Evolutionary conservation across 1,140 invertebrate species (phyloP), one percentile per base, ranked within the genome.

Genomic region (Rhopalosiphum padi): DNA sequence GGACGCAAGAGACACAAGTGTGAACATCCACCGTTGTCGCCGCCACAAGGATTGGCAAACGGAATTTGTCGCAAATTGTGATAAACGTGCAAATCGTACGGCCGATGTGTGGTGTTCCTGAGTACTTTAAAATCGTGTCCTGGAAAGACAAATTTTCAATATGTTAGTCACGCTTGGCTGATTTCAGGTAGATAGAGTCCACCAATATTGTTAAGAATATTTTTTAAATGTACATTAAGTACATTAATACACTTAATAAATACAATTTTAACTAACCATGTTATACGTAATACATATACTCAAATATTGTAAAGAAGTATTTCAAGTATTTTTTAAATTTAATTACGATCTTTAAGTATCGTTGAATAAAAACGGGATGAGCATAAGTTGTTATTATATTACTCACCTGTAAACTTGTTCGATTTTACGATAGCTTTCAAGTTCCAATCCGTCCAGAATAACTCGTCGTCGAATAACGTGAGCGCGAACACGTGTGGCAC

Each of bases 401-500:
- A 21, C 23, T 30, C 95, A 77, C 98, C 98, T 15, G 97, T 98
- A 95, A 98, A 98, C 95, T 99, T 99, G 93, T 99, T 97, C 0
- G 98, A 98, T 94, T 97, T 96, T 87, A 97, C 97, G 60, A 98
- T 97, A 0, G 97, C 97, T 95, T 99, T 99, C 37, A 99, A 95
- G 95, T 99, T 99, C 99, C 99, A 99, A 95, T 99, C 99, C 8
- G 99, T 99, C 98, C 99, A 99, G 95, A 98, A 99, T 15, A 99
- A 97, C 94, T 97, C 97, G 95, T 99, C 98, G 94, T 99, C 98
- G 95, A 99, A 99, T 0, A 99, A 96, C 5, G 97, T 97, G 30
- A 99, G 95, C 0, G 99, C 99, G 95, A 99, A 99, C 0, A 99
- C 98, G 94, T 99, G 99, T 0, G 98, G 98, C 8, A 99, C 98